Evolutionary conservation across 2,797 vertebrate species (phyloP).

Genomic region (Enteromius viviparus): DNA sequence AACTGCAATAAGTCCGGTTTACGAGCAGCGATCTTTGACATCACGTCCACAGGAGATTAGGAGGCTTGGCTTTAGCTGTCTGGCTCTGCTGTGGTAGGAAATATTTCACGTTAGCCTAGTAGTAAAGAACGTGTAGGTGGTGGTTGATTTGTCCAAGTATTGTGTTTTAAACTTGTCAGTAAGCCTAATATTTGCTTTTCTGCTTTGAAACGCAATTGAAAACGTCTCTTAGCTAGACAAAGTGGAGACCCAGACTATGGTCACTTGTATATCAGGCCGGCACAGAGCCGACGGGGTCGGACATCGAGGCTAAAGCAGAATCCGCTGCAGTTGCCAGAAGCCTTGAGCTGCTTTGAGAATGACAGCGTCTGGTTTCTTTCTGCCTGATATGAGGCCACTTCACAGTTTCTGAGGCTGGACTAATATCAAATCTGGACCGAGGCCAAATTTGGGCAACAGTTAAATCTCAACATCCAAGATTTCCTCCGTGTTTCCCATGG

Average conservation of each 20-base stretch:
- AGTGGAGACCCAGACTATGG: constrained; percentile 29
- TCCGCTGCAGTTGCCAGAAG: constrained; percentile 48
- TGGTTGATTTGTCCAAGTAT: constrained; percentile 14
- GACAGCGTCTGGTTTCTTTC: constrained; percentile 58
- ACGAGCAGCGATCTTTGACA: constrained; percentile 25
- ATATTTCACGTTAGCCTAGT: constrained; percentile 8
- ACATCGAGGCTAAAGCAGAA: constrained; percentile 35
- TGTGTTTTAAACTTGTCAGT: constrained; percentile 16
- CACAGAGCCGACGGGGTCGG: constrained; percentile 30
- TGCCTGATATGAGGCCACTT: constrained; percentile 53
- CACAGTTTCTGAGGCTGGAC: constrained; percentile 46
- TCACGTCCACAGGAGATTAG: constrained; percentile 12
- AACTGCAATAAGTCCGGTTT: constrained; percentile 6
- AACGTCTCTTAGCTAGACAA: constrained; percentile 28
- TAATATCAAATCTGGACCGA: constrained; percentile 38
- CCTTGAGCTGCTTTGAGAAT: constrained; percentile 39
- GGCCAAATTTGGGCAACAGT: constrained; percentile 36
- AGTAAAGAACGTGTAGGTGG: background rate
- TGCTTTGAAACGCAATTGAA: constrained; percentile 22
- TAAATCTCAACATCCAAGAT: constrained; percentile 49
- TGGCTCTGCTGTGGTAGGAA: constrained; percentile 3
- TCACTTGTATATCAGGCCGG: constrained; percentile 28
- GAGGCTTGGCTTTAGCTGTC: constrained; percentile 15
- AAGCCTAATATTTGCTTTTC: constrained; percentile 2
- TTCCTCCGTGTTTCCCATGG: constrained; percentile 44